Percentiles rank a stretch among this genome's conserved stretches.
Conservation (phyloP, 2,797 vertebrate genomes). For the Etheostoma perlongum region DNA sequence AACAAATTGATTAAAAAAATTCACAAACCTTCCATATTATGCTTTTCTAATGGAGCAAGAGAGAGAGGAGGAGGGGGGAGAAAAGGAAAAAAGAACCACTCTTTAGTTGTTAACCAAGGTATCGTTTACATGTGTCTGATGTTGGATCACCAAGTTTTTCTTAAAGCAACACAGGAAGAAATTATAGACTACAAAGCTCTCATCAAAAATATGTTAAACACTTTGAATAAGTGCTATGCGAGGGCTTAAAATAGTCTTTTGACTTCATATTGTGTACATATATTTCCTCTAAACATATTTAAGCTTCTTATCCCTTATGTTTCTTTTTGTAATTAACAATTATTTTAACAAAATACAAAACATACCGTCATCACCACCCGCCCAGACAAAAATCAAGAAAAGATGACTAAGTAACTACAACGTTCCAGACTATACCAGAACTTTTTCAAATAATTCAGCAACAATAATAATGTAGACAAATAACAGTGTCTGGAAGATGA, state of each 20-base stretch:
- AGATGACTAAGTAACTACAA: too few species aligned
- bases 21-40: slow-evolving; percentile 93
- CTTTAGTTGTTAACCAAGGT: slow-evolving; percentile 82
- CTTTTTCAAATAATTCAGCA: slow-evolving; percentile 9
- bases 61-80: slow-evolving; percentile 74
- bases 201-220: slow-evolving; percentile 24
- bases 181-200: slow-evolving; percentile 29
- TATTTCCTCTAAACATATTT: slow-evolving; percentile 12
- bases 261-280: slow-evolving; percentile 3
- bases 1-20: slow-evolving; percentile 72
- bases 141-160: slow-evolving; percentile 84
- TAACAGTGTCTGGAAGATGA: slow-evolving; percentile 13
- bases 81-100: slow-evolving; percentile 86
- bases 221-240: background rate
- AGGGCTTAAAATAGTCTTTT: slow-evolving; percentile 6
- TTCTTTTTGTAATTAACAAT: too few species aligned
- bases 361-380: too few species aligned
- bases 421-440: background rate
- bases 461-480: slow-evolving; percentile 9
- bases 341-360: too few species aligned
- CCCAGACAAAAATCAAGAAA: too few species aligned
- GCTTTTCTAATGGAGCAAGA: slow-evolving; percentile 91
- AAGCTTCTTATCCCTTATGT: background rate
- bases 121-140: slow-evolving; percentile 75
- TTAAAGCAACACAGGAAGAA: slow-evolving; percentile 77